Evolutionary conservation across 2,797 vertebrate species (phyloP).

Genomic region (Petrocephalus schoutedeni): DNA sequence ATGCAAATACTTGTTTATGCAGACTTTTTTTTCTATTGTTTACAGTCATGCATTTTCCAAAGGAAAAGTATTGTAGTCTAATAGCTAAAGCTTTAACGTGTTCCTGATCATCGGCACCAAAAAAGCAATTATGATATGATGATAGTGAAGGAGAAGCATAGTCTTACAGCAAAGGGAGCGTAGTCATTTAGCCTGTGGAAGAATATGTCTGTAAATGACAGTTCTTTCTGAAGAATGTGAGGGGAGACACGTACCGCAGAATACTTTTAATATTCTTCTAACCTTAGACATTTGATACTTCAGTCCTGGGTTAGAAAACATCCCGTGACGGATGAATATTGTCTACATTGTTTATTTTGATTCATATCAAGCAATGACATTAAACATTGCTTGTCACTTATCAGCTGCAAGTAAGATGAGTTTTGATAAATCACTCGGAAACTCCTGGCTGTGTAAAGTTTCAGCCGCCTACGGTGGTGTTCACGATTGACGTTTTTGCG

Average conservation of each 20-base stretch:
- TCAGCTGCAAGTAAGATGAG: background rate
- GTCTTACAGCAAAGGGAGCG: background rate
- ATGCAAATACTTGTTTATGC: background rate
- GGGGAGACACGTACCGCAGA: background rate
- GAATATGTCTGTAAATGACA: background rate
- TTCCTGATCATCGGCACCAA: background rate
- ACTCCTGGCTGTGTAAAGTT: background rate
- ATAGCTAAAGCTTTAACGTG: background rate
- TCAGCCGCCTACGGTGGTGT: background rate
- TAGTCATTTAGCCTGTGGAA: background rate
- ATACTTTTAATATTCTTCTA: background rate
- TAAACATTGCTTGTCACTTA: background rate
- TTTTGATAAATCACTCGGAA: background rate
- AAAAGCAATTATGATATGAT: background rate
- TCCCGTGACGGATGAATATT: background rate
- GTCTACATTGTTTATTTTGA: background rate
- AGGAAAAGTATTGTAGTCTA: background rate
- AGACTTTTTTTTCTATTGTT: background rate
- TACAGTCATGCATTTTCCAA: background rate
- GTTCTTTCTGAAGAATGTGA: background rate
- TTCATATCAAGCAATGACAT: background rate
- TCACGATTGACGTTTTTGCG: background rate
- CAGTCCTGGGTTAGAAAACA: background rate
- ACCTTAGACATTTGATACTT: background rate
- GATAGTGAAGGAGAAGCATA: background rate